Conservation (phyloP, 2,797 vertebrate species). For the Hyperoplus lanceolatus region DNA sequence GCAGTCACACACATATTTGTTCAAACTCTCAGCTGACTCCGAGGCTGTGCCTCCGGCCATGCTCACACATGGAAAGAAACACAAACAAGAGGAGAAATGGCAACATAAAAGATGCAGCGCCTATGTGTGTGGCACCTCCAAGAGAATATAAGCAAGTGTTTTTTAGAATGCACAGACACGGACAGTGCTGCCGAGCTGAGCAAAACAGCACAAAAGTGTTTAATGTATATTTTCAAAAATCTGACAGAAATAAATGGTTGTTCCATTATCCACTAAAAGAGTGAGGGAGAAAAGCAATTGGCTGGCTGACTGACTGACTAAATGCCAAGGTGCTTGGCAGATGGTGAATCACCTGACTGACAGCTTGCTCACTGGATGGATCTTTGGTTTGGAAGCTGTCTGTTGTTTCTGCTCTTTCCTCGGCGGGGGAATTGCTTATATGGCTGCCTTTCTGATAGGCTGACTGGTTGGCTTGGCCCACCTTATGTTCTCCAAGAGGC, state of each 20-base stretch:
- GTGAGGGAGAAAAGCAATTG: slow-evolving; percentile 15
- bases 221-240: slow-evolving; percentile 14
- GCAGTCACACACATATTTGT: slow-evolving; percentile 20
- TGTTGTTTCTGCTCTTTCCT: slow-evolving; percentile 36
- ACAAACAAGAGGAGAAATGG: slow-evolving; percentile 28
- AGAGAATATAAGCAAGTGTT: slow-evolving; percentile 18
- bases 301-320: slow-evolving; percentile 17
- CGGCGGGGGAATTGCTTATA: slow-evolving; percentile 51
- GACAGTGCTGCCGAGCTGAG: slow-evolving; percentile 18
- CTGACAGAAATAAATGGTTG: slow-evolving; percentile 28
- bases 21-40: slow-evolving; percentile 5
- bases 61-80: slow-evolving; percentile 19
- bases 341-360: slow-evolving; percentile 65
- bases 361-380: slow-evolving; percentile 42
- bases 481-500: slow-evolving; percentile 65
- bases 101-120: slow-evolving; percentile 13
- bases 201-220: slow-evolving; percentile 21
- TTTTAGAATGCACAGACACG: slow-evolving; percentile 50
- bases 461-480: slow-evolving; percentile 45
- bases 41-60: slow-evolving; percentile 5
- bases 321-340: slow-evolving; percentile 38
- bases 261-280: slow-evolving; percentile 30
- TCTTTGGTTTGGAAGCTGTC: slow-evolving; percentile 43
- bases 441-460: slow-evolving; percentile 45
- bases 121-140: not conserved